Base-by-base conservation (phyloP, 2,888 invertebrate species). In the Leptopilina myrica region DNA sequence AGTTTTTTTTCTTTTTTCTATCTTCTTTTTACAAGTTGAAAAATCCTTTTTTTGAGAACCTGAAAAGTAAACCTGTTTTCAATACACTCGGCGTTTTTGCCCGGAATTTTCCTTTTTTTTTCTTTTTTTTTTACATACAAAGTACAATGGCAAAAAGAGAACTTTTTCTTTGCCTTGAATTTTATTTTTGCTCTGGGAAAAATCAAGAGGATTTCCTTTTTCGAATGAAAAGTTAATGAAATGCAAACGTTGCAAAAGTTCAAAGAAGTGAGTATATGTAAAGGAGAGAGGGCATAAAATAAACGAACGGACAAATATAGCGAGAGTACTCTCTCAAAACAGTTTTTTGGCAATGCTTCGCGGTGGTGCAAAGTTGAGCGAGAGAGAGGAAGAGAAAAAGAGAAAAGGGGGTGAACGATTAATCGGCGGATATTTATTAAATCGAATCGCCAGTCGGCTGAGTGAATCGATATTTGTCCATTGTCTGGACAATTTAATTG, bases 401-500 rank as follows among this genome's bases (percentile, higher is more conserved):
- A 46, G 15, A 9, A n/a, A 77, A 26, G 64, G 40, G 73, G 64
- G 49, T 76, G 69, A 75, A 75, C 76, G 80, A 81, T 80, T 81
- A 79, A 83, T 86, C 76, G 85, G 82, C 77, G 86, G 87, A 88
- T 90, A 90, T 90, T 90, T 89, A 90, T 90, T 89, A 89, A 89
- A 89, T 89, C 87, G 88, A 87, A 88, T 86, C 84, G 84, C 64
- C 80, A 81, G 59, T 77, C 79, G 81, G 43, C 79, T 82, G 85
- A 83, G 83, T 86, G 87, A 87, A 88, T 88, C 88, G 86, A 84
- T 90, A 87, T 90, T 90, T 90, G 90, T 89, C 88, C 87, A 89
- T 89, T 89, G 90, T 90, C 89, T 90, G 89, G 85, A 80, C 87
- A 85, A 88, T 90, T 90, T 90, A 89, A 90, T 90, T 90, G 87